Evolutionary conservation across 2,888 invertebrate species (phyloP).

Genomic region (Pachymerium ferrugineum): DNA sequence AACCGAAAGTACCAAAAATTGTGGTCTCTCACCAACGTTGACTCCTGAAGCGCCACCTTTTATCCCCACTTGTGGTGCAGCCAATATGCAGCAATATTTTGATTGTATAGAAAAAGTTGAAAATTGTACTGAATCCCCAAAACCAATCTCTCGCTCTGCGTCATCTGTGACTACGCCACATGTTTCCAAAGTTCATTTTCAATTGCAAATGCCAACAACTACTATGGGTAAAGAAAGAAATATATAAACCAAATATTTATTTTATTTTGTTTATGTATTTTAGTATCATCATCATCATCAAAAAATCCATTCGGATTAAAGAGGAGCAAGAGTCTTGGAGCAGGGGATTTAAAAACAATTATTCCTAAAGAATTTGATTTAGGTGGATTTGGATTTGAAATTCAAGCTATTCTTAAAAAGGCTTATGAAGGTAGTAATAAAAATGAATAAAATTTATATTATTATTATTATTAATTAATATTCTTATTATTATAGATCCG

Average conservation of each 20-base stretch:
- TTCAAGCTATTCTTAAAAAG: conserved; percentile 66
- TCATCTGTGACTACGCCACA: not conserved
- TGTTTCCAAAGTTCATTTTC: conserved; percentile 28
- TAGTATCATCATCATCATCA: not conserved
- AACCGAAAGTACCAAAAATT: not conserved
- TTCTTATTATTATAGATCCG: conserved; percentile 57
- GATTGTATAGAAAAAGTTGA: not conserved
- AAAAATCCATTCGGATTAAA: conserved; percentile 52
- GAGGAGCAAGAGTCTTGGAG: conserved; percentile 74
- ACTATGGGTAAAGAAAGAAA: not conserved
- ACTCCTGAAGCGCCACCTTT: not conserved
- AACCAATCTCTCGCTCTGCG: not conserved
- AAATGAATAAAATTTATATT: not conserved
- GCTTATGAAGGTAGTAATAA: conserved; percentile 62
- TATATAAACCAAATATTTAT: not conserved
- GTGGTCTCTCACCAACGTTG: not conserved
- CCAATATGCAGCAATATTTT: not conserved
- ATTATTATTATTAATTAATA: not conserved
- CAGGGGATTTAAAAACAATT: conserved; percentile 61
- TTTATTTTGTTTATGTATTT: not conserved
- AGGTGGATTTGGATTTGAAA: conserved; percentile 66
- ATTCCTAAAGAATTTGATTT: conserved; percentile 63
- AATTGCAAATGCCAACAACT: conserved; percentile 18
- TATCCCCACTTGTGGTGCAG: not conserved
- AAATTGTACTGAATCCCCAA: not conserved